Conservation (phyloP, 2,888 invertebrate species). For the Pristionchus entomophagus region DNA sequence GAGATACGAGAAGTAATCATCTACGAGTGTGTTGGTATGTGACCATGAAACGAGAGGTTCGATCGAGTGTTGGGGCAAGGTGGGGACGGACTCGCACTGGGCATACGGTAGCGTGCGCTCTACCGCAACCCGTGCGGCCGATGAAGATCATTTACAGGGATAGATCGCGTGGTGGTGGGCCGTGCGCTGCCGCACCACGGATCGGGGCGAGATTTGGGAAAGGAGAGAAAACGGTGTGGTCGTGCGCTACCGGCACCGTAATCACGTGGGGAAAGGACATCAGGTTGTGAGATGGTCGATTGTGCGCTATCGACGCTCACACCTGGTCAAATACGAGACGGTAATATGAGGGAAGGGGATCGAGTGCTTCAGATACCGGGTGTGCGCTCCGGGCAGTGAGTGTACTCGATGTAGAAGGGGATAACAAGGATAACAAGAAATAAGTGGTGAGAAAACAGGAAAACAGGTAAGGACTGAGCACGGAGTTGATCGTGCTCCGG, state of each 20-base stretch:
- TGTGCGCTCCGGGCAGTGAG: conserved; percentile 2
- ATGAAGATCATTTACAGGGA: conserved; percentile 24
- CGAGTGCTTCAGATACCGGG: not conserved
- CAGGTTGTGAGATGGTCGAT: not conserved
- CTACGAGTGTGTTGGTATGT: no score
- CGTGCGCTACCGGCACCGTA: conserved; percentile 31
- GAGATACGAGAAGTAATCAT: not conserved
- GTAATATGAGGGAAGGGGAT: not conserved
- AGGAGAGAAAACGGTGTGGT: not conserved
- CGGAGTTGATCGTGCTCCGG: conserved; percentile 33
- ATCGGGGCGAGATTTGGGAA: not conserved
- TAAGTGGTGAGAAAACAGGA: not conserved
- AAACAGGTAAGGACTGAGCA: conserved; percentile 19
- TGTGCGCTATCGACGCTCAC: not conserved
- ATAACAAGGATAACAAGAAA: not conserved
- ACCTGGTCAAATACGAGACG: not conserved
- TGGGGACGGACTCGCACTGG: no score
- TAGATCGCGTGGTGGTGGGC: not conserved
- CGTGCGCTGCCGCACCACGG: conserved; percentile 34
- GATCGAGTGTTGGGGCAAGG: no score
- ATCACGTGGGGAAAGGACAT: not conserved
- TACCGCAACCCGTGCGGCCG: not conserved
- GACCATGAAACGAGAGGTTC: no score
- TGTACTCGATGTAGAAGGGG: not conserved
- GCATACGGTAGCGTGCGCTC: conserved; percentile 38